Evolutionary conservation across 2,113 vertebrate genomes (phyloP).

Genomic region (Erythrocercus mccallii): DNA sequence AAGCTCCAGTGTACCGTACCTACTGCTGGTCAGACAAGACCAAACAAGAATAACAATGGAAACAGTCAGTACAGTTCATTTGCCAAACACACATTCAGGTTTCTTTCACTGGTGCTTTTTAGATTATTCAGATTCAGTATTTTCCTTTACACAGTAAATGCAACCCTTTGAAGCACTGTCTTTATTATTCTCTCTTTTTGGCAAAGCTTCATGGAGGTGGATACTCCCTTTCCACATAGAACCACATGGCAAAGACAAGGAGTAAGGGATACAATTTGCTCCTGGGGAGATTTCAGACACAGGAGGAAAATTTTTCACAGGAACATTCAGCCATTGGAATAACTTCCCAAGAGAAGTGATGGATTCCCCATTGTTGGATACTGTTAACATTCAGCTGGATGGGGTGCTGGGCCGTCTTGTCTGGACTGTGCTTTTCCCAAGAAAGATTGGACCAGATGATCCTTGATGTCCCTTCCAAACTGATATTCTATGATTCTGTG

Average conservation of each 20-base stretch:
- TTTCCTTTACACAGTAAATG: not conserved
- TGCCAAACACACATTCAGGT: not conserved
- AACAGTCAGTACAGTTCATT: not conserved
- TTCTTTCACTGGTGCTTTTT: not conserved
- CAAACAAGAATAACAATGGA: not conserved
- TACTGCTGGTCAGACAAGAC: not conserved
- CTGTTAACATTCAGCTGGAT: not conserved
- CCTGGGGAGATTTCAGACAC: not conserved
- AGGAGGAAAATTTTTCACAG: not conserved
- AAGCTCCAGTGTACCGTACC: not conserved
- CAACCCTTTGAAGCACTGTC: not conserved
- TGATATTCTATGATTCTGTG: not conserved
- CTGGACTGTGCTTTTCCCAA: not conserved
- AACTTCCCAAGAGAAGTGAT: not conserved
- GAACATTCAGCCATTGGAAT: not conserved
- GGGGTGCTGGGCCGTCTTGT: not conserved
- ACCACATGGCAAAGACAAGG: not conserved
- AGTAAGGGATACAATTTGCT: not conserved
- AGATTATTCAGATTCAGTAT: not conserved
- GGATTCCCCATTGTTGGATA: not conserved
- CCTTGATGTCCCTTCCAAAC: not conserved
- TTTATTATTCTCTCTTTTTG: not conserved
- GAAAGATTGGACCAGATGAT: not conserved
- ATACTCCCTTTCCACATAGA: not conserved
- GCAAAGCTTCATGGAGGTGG: not conserved